phyloP scores from a whole-genome alignment of 2,797 vertebrate genomes.

The Garrulus glandarius region DNA sequence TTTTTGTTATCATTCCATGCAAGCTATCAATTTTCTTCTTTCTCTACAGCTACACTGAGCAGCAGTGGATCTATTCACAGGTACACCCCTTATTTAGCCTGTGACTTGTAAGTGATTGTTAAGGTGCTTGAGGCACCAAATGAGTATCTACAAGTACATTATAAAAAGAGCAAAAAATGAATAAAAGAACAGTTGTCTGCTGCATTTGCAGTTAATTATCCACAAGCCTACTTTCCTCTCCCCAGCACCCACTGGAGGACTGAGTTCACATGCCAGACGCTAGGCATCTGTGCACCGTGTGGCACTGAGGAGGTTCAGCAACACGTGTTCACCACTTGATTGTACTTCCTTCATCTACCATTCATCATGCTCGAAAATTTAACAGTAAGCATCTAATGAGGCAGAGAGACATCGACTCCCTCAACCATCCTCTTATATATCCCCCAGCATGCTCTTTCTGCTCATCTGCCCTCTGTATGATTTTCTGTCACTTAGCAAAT shows the following conservation, averaged over 20 bases:
- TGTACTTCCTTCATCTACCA: neutral
- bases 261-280: neutral
- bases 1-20: neutral
- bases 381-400: neutral
- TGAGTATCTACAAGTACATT: neutral
- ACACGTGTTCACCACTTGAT: neutral
- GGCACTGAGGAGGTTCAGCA: neutral
- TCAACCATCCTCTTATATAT: neutral
- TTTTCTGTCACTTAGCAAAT: neutral
- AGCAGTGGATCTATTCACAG: neutral
- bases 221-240: neutral
- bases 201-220: neutral
- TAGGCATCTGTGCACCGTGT: neutral
- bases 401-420: neutral
- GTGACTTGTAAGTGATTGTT: slow-evolving; percentile 3
- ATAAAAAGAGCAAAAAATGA: slow-evolving; percentile 12
- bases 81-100: neutral
- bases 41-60: neutral
- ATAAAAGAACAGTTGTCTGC: slow-evolving; percentile 9
- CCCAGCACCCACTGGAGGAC: neutral
- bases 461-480: neutral
- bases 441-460: neutral
- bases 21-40: neutral
- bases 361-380: neutral
- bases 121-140: neutral